phyloP scores from a whole-genome alignment of 2,797 vertebrate species.

The Xenentodon cancila region DNA sequence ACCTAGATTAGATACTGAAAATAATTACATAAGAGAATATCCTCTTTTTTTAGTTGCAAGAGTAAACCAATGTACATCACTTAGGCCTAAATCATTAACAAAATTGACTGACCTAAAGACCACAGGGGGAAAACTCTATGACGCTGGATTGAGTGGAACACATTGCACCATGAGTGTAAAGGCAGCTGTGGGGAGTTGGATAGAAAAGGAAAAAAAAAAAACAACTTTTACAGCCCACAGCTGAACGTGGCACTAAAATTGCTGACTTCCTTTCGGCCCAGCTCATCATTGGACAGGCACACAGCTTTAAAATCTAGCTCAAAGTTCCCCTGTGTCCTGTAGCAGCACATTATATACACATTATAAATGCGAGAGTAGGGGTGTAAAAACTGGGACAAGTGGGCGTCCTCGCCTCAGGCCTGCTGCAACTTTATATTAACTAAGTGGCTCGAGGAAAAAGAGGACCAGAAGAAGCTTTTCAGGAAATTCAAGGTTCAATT shows the following conservation, averaged over 20 bases:
- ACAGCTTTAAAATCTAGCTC: slow-evolving; percentile 38
- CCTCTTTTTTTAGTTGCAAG: slow-evolving; percentile 18
- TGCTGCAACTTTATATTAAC: slow-evolving; percentile 53
- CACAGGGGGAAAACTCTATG: slow-evolving; percentile 56
- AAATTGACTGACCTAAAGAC: slow-evolving; percentile 54
- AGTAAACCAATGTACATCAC: slow-evolving; percentile 18
- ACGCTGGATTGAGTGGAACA: slow-evolving; percentile 31
- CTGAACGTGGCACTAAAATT: slow-evolving; percentile 36
- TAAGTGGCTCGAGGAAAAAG: slow-evolving; percentile 39
- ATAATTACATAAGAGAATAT: slow-evolving; percentile 6
- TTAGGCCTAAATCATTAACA: slow-evolving; percentile 42
- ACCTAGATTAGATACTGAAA: neutral
- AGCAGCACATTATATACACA: slow-evolving; percentile 34
- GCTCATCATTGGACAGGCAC: slow-evolving; percentile 28
- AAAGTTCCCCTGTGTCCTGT: slow-evolving; percentile 40
- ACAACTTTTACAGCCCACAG: slow-evolving; percentile 25
- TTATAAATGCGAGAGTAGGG: slow-evolving; percentile 35
- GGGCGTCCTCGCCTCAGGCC: slow-evolving; percentile 58
- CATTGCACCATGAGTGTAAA: slow-evolving; percentile 8
- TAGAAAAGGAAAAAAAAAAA: slow-evolving; percentile 15
- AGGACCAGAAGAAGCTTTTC: slow-evolving; percentile 6
- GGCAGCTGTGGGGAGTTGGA: slow-evolving; percentile 11
- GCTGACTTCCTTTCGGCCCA: slow-evolving; percentile 32
- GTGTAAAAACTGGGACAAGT: slow-evolving; percentile 58
- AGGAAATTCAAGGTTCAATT: slow-evolving; percentile 19